Base-by-base conservation (phyloP, 2,113 vertebrate genomes). In the Perca fluviatilis region DNA sequence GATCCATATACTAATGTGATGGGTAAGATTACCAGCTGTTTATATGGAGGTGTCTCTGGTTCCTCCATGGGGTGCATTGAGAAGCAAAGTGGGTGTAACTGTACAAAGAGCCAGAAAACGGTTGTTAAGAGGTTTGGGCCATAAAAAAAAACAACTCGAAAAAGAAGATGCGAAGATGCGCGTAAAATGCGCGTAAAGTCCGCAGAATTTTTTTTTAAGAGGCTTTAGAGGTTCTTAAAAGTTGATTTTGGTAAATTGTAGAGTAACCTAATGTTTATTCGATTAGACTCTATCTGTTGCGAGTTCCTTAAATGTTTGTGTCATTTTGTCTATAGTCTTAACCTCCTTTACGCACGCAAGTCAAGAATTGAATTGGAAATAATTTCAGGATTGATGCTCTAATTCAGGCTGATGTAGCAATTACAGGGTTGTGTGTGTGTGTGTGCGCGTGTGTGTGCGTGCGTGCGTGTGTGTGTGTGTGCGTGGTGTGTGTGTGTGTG, bases 21-120 rank as follows among this genome's bases (percentile, higher is more conserved):
- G 78, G 92, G 92, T 93, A 85, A 92, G 89, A 88, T 36, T 0
- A 60, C 18, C 47, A 15, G 9, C 18, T 60, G 21, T 21, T 73
- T 49, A 1, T 16, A 4, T 8, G 33, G 33, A 40, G 18, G 30
- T 27, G 46, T 53, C 18, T n/a, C 51, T 6, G 61, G 49, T 40
- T 47, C 2, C 6, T 43, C 11, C 40, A 43, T 11, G 64, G 2
- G 25, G 46, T 40, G 16, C 15, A 5, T 21, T 19, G 4, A 18
- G 19, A 15, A 1, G 43, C 3, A 5, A 14, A 63, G 21, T n/a
- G 56, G 10, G 7, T 27, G 12, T 3, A 30, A 6, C 18, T 27
- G 33, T 4, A 1, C 14, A 3, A 33, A 33, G 53, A 58, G 43
- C 36, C 62, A 51, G 46, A 16, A 25, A 23, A 33, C 11, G 1